These are phyloP conservation scores for Melanostigma gelatinosum DNA, from an alignment of 2,113 vertebrate genomes.

Conservation along the genomic window DNA sequence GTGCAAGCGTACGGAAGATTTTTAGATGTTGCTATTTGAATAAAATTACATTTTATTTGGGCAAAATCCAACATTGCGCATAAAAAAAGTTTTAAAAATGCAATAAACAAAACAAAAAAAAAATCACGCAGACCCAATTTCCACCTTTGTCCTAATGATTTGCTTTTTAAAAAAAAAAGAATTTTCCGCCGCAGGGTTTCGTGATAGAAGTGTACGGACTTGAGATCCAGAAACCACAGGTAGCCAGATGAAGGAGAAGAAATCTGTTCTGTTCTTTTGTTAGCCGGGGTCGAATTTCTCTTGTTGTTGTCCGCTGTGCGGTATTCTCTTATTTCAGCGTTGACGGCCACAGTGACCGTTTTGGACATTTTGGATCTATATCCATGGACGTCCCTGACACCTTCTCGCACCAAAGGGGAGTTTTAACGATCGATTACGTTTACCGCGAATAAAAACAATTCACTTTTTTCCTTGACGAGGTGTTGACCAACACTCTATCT, in stretches of 20 bases:
- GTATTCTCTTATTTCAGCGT: conserved; percentile 48
- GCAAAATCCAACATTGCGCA: background rate
- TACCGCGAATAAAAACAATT: background rate
- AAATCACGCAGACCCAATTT: conserved; percentile 18
- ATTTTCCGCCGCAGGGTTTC: conserved; percentile 33
- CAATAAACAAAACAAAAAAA: conserved; percentile 8
- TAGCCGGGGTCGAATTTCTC: conserved; percentile 82
- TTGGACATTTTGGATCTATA: conserved; percentile 53
- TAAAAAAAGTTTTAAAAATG: accelerated
- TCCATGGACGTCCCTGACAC: conserved; percentile 51
- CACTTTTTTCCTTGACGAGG: background rate
- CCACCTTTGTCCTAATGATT: conserved; percentile 66
- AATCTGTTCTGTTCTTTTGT: conserved; percentile 85
- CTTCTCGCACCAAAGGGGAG: background rate
- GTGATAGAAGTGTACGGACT: conserved; percentile 79
- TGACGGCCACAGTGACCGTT: conserved; percentile 24
- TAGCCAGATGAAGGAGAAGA: conserved; percentile 84
- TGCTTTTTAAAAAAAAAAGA: background rate
- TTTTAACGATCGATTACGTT: background rate
- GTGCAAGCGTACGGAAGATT: background rate
- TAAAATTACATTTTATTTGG: background rate
- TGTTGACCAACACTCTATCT: background rate
- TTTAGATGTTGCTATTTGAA: background rate
- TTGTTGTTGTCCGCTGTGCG: conserved; percentile 73
- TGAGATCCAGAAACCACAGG: conserved; percentile 86